A percentile compares a stretch with the other conserved stretches of the same genome.
Conservation (phyloP, 2,888 invertebrate genomes). For the Dynastes grantii region DNA sequence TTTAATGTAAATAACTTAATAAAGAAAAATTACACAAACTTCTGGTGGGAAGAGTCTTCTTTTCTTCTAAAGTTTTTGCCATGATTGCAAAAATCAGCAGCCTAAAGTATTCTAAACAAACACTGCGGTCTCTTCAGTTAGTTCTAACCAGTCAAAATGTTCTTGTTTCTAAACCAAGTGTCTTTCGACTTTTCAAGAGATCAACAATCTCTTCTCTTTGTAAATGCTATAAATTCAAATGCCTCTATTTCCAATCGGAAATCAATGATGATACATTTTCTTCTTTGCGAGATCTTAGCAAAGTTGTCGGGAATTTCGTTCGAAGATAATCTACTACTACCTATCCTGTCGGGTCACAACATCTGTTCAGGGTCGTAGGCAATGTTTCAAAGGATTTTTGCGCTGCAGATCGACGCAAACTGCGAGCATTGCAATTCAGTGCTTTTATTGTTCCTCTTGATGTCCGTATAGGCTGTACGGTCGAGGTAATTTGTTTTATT, state of each 20-base stretch:
- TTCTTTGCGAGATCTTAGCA: background rate
- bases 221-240: background rate
- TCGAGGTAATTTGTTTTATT: slow-evolving; percentile 42
- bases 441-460: slow-evolving; percentile 14
- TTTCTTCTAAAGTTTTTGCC: no score
- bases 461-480: background rate
- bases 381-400: slow-evolving; percentile 14
- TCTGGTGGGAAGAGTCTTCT: no score
- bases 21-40: no score
- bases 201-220: background rate
- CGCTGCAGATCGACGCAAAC: background rate
- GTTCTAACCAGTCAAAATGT: no score
- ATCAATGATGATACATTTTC: background rate
- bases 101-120: no score
- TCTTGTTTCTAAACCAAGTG: no score
- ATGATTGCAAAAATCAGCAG: no score
- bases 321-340: slow-evolving; percentile 11
- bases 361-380: slow-evolving; percentile 23
- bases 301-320: slow-evolving; percentile 10
- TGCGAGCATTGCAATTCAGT: background rate
- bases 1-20: no score
- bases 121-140: no score
- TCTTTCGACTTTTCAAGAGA: no score
- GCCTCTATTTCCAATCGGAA: background rate
- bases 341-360: slow-evolving; percentile 12